Base-by-base conservation (phyloP, 2,888 invertebrate species). In the Diplazon laetatorius region DNA sequence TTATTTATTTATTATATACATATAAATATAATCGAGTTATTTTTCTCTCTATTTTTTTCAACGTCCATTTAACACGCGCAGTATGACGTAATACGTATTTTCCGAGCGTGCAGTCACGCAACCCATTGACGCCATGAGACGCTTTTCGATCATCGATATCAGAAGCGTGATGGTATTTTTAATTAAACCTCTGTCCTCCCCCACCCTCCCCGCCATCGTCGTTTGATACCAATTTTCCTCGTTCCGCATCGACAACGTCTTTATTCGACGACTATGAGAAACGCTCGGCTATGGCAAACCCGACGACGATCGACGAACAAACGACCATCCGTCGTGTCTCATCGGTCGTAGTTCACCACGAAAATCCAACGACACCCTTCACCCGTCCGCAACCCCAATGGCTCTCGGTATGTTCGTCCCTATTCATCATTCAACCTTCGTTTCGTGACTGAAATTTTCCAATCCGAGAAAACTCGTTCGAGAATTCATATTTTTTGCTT, bases 161-260 rank as follows among this genome's bases (percentile, higher is more conserved):
- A 82, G 82, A 82, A 76, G 76, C 85, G 87, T 87, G 87, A 87
- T 83, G 86, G 86, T 84, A 87, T 88, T 87, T 87, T 87, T 87
- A 85, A 88, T 87, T 87, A 86, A 85, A 82, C 72, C 22, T n/a
- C n/a, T n/a, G n/a, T n/a, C n/a, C n/a, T n/a, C n/a, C n/a, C n/a
- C n/a, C n/a, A n/a, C n/a, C n/a, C n/a, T n/a, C n/a, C n/a, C n/a
- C n/a, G 75, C 81, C 84, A 14, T 16, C 82, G 77, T 71, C 14
- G 42, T 20, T 22, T 50, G 68, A 52, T 69, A 25, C 68, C 71
- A 37, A 12, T 55, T 55, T 16, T 12, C 48, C 63, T n/a, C 30
- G 30, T 35, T 16, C 50, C 59, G 46, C 37, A 22, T 18, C 22
- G 35, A 6, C 50, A 22, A 55, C 63, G 57, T 71, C 71, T 72